Evolutionary conservation across 2,797 vertebrate species (phyloP), one percentile per base, ranked within the genome.

Genomic region (Agapornis canus): DNA sequence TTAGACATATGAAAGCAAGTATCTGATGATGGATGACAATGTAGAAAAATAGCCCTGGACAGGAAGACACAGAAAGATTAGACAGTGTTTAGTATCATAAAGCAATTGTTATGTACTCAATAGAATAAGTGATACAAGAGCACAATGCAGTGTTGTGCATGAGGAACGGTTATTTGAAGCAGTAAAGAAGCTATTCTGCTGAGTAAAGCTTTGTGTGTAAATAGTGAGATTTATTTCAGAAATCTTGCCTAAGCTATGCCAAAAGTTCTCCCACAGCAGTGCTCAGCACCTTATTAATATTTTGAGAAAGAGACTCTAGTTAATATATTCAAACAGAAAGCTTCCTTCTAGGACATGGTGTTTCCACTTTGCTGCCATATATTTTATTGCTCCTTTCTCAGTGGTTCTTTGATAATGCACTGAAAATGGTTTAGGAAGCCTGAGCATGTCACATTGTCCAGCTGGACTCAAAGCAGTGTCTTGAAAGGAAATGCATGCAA

Each of bases 311-410:
- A 89, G 27, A 26, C 1, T 10, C 49, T 52, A 35, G 20, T 49
- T 94, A 37, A 60, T 90, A 77, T 81, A 77, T 56, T 80, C n/a
- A 77, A 86, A 63, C 66, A 90, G 79, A 90, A 89, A 86, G 31
- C 72, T 94, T 95, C 56, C 79, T 94, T 93, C 81, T 43, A 85
- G 63, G 72, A 48, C 29, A 52, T 48, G 20, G 6, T 7, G 22
- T 32, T 78, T 76, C n/a, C 59, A 21, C 14, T 93, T 78, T 66
- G 25, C 68, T 91, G 15, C 11, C 31, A 11, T 81, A 2, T 73
- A 37, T 83, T 86, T 90, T 81, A 65, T 68, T 77, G 39, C 48
- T 85, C 5, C 45, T 3, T 49, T 45, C 70, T 68, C 35, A 43
- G 11, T 69, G 61, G 5, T 42, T 82, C 66, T 61, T 90, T 8